These are phyloP conservation scores for Halocynthia aurantium DNA, from an alignment of 23 tunicate genomes.

Conservation along the genomic window DNA sequence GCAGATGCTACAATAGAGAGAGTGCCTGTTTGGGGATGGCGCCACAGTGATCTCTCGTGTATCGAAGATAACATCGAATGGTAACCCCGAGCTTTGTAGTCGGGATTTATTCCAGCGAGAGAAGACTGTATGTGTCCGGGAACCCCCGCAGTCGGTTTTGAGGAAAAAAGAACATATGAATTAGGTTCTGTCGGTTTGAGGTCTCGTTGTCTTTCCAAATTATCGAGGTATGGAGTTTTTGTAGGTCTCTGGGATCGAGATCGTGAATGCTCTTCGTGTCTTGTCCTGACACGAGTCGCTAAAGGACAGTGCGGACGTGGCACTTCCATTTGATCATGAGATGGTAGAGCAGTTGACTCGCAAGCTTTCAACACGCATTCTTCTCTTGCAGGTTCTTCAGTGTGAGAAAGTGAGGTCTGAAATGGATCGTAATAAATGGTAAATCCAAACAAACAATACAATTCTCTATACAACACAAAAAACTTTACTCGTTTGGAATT, in stretches of 20 bases:
- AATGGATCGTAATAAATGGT: not conserved
- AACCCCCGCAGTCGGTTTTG: slow-evolving; percentile 8
- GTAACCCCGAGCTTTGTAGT: slow-evolving; percentile 11
- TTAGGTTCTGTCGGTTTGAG: slow-evolving; percentile 85
- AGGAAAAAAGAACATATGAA: slow-evolving; percentile 78
- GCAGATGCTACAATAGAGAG: slow-evolving; percentile 20
- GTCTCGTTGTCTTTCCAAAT: slow-evolving; percentile 57
- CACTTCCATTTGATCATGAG: not conserved
- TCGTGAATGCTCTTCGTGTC: not conserved
- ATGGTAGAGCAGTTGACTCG: not conserved
- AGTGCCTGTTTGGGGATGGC: slow-evolving; percentile 18
- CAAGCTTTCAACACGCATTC: not conserved
- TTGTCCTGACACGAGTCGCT: slow-evolving; percentile 20
- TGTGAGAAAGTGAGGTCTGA: not conserved
- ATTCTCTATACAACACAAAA: not conserved
- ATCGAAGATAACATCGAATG: slow-evolving; percentile 9
- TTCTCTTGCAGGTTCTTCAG: not conserved
- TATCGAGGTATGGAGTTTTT: slow-evolving; percentile 72
- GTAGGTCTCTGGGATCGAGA: slow-evolving; percentile 24
- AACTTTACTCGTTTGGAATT: not conserved
- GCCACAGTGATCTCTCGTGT: slow-evolving; percentile 11
- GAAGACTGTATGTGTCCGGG: not conserved
- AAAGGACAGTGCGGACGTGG: slow-evolving; percentile 4
- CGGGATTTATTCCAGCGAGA: not conserved
- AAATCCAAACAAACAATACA: not conserved